A percentile compares a stretch with the other conserved stretches of the same genome.
phyloP scores from a whole-genome alignment of 2,888 invertebrate species.

The Ariolimax columbianus region DNA sequence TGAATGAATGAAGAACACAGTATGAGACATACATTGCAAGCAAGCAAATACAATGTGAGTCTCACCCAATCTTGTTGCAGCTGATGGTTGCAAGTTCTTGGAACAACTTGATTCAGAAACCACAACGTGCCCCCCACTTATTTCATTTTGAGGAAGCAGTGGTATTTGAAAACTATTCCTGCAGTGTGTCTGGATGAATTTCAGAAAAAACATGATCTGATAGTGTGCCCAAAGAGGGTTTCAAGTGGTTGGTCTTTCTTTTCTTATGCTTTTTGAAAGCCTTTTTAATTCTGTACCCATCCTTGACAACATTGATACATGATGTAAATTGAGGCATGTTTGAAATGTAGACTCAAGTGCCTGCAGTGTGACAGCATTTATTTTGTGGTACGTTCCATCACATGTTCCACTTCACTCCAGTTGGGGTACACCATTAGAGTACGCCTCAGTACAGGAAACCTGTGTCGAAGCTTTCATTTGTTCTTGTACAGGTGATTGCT shows the following conservation, averaged over 20 bases:
- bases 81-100: background rate
- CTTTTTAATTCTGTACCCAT: background rate
- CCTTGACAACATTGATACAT: background rate
- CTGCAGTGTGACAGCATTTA: background rate
- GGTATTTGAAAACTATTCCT: background rate
- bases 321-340: background rate
- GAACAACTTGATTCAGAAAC: background rate
- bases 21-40: background rate
- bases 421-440: no score
- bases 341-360: background rate
- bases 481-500: no score
- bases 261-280: background rate
- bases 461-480: no score
- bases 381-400: no score
- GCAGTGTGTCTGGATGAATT: background rate
- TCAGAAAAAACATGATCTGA: background rate
- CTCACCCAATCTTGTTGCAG: background rate
- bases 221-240: background rate
- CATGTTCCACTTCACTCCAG: no score
- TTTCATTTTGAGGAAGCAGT: background rate
- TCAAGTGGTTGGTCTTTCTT: background rate
- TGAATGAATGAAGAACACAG: constrained; percentile 23
- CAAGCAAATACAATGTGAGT: background rate
- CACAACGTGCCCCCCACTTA: background rate
- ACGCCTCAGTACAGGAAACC: no score